Evolutionary conservation across 2,797 vertebrate species (phyloP), one percentile per base, ranked within the genome.

Genomic region (Numenius phaeopus): DNA sequence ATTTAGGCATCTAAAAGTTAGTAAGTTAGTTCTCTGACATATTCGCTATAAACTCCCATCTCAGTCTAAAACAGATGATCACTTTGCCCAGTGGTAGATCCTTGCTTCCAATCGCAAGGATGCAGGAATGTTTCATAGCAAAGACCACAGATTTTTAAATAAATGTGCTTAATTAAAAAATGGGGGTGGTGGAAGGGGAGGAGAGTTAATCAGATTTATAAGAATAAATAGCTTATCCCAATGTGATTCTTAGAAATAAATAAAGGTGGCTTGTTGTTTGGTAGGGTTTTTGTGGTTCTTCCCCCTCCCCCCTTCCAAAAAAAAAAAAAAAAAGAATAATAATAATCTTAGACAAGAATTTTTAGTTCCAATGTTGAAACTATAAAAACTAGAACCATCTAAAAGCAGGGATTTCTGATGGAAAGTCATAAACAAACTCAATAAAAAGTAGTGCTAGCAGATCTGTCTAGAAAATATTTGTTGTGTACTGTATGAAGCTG

Each of bases 181-280:
- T 64, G 20, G 3, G 8, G 1, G 2, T 52, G 23, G 3, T 61
- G 7, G 37, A 50, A 83, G 9, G 3, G 5, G 2, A 40, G 2
- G 5, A 14, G 46, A 40, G 2, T 54, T 67, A 65, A 52, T 34
- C 30, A 72, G 22, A 52, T 11, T 11, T 47, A 2, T 30, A 83
- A 76, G 76, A 86, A 61, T 3, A 79, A 62, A 15, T 26, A 37
- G 1, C n/a, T 90, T 61, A 72, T 3, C 5, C 4, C 16, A 46
- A 10, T 17, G 4, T 30, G 10, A 50, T 70, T 72, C n/a, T 61
- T 47, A 72, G 22, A 85, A 87, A 64, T 46, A 75, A 78, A 37
- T 40, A 3, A 73, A 64, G 1, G 6, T 19, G 5, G 1, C 14
- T 77, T 61, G 9, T 23, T 59, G 16, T 61, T 61, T 70, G 11